These are phyloP conservation scores for Myanophis thanlyinensis DNA, from an alignment of 2,113 vertebrate species.

Conservation along the genomic window DNA sequence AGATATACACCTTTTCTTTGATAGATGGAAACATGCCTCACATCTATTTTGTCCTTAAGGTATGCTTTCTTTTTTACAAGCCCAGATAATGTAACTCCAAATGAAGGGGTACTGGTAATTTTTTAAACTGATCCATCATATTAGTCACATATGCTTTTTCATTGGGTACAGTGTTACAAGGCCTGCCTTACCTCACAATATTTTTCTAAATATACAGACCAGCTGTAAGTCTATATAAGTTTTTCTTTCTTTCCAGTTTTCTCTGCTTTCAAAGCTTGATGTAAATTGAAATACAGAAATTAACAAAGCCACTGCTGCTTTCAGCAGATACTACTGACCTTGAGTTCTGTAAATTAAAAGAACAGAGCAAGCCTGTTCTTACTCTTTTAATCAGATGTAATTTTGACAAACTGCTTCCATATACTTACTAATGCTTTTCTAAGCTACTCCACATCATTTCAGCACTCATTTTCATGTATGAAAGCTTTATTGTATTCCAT, in stretches of 20 bases:
- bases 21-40: background rate
- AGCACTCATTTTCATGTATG: slow-evolving; percentile 27
- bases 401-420: slow-evolving; percentile 45
- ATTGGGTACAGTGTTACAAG: background rate
- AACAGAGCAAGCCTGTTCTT: slow-evolving; percentile 26
- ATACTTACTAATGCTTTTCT: slow-evolving; percentile 17
- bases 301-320: slow-evolving; percentile 24
- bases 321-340: slow-evolving; percentile 1
- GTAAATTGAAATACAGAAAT: slow-evolving; percentile 3
- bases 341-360: slow-evolving; percentile 10
- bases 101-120: background rate
- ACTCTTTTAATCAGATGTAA: background rate
- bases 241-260: background rate
- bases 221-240: background rate
- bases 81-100: background rate
- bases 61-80: background rate
- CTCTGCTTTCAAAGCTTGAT: background rate
- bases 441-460: slow-evolving; percentile 39
- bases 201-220: background rate
- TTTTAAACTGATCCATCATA: background rate
- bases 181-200: background rate
- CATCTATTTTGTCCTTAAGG: background rate
- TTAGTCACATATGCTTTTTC: background rate
- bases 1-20: background rate
- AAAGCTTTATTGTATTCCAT: slow-evolving; percentile 61